These are phyloP conservation scores for Drosophila quinaria DNA, from an alignment of 2,888 invertebrate species.

Conservation along the genomic window DNA sequence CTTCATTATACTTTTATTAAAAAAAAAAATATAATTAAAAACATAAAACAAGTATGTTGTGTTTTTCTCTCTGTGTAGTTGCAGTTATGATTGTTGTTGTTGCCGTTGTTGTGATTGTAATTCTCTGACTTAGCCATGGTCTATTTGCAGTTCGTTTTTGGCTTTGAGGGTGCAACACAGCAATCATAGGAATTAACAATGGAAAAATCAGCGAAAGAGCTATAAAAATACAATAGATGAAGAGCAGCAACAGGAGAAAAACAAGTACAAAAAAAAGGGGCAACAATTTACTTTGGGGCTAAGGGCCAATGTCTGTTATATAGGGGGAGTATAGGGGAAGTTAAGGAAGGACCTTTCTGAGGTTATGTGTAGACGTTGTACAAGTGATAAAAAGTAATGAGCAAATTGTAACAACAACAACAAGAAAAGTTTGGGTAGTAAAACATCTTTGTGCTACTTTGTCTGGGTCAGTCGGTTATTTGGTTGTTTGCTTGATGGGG, in stretches of 20 bases:
- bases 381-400: conserved; percentile 81
- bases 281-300: conserved; percentile 71
- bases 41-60: too few relatives aligned
- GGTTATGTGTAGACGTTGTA: conserved; percentile 35
- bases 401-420: conserved; percentile 75
- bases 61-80: neutral
- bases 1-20: too few relatives aligned
- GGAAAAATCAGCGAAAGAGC: conserved; percentile 57
- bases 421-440: conserved; percentile 54
- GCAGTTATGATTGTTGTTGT: conserved; percentile 15
- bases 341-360: conserved; percentile 4
- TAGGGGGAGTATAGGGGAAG: neutral
- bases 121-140: conserved; percentile 34
- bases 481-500: conserved; percentile 44
- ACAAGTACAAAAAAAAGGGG: conserved; percentile 57
- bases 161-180: conserved; percentile 36
- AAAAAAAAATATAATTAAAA: too few relatives aligned
- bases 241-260: conserved; percentile 9
- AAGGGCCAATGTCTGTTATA: conserved; percentile 58
- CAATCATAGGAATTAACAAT: conserved; percentile 71
- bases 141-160: conserved; percentile 57
- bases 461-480: conserved; percentile 74
- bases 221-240: conserved; percentile 65
- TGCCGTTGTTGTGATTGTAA: conserved; percentile 15
- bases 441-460: conserved; percentile 78